A percentile compares a stretch with the other conserved stretches of the same genome.
Evolutionary conservation across 1,140 invertebrate genomes (phyloP).

Genomic region (Philopotamus ludificatus): DNA sequence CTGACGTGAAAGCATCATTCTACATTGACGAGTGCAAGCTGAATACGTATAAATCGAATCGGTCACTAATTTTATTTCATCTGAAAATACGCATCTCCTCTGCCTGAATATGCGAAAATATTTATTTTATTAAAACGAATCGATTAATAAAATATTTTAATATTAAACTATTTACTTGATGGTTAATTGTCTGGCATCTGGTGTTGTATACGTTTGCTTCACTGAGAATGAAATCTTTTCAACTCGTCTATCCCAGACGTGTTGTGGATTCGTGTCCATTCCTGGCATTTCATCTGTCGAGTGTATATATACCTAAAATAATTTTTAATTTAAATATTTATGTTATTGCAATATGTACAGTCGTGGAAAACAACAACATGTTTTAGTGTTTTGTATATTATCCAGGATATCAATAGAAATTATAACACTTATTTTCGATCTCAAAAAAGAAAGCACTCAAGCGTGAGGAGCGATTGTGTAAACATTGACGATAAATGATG

Average conservation of each 20-base stretch:
- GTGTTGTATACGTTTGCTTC: slow-evolving; percentile 71
- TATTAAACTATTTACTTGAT: slow-evolving; percentile 48
- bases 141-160: neutral
- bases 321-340: no score
- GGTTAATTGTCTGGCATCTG: slow-evolving; percentile 65
- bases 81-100: slow-evolving; percentile 65
- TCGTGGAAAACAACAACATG: no score
- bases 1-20: slow-evolving; percentile 61
- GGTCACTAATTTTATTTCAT: slow-evolving; percentile 61
- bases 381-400: no score
- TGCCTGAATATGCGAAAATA: slow-evolving; percentile 50
- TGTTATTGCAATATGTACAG: no score
- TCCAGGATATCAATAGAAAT: no score
- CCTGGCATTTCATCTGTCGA: slow-evolving; percentile 66
- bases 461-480: no score
- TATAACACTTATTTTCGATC: no score
- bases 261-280: slow-evolving; percentile 64
- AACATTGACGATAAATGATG: no score
- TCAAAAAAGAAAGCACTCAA: no score
- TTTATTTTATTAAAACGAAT: neutral
- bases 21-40: slow-evolving; percentile 67
- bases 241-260: slow-evolving; percentile 64
- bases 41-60: slow-evolving; percentile 65
- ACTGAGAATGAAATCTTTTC: slow-evolving; percentile 65
- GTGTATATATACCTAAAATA: slow-evolving; percentile 63